Percentiles rank a stretch among this genome's conserved stretches.
Evolutionary conservation across 2,797 vertebrate genomes (phyloP).

Genomic region (Cynopterus sphinx): DNA sequence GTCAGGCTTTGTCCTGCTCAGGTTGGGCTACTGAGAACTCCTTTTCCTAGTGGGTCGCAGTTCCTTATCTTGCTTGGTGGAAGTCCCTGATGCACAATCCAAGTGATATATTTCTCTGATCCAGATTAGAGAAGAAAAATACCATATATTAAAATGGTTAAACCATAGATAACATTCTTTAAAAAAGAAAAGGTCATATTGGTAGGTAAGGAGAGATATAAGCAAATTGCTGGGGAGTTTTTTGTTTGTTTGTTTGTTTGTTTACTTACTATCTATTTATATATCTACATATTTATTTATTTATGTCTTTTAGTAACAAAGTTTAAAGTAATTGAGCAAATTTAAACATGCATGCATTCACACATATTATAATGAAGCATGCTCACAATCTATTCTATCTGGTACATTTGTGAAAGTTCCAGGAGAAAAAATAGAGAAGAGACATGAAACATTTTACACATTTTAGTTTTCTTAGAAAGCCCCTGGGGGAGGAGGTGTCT

Average conservation of each 20-base stretch:
- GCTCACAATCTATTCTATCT: neutral
- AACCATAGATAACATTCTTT: neutral
- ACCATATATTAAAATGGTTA: neutral
- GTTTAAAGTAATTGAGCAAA: neutral
- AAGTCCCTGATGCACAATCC: neutral
- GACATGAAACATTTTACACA: no score
- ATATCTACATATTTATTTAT: neutral
- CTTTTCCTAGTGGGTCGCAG: neutral
- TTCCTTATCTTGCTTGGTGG: neutral
- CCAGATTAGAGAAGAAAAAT: neutral
- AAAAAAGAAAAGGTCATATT: neutral
- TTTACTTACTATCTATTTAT: neutral
- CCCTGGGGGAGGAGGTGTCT: neutral
- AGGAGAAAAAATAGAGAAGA: neutral
- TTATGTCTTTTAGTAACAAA: neutral
- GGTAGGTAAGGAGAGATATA: neutral
- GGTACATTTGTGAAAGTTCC: neutral
- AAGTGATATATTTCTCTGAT: neutral
- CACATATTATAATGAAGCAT: neutral
- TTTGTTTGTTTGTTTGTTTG: neutral
- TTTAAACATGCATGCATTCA: neutral
- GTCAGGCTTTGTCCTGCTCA: neutral
- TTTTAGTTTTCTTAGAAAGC: neutral
- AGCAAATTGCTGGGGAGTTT: neutral
- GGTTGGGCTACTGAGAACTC: rapidly evolving